Evolutionary conservation across 2,888 invertebrate genomes (phyloP), one percentile per base, ranked within the genome.

Genomic region (Phragmatobia fuliginosa): DNA sequence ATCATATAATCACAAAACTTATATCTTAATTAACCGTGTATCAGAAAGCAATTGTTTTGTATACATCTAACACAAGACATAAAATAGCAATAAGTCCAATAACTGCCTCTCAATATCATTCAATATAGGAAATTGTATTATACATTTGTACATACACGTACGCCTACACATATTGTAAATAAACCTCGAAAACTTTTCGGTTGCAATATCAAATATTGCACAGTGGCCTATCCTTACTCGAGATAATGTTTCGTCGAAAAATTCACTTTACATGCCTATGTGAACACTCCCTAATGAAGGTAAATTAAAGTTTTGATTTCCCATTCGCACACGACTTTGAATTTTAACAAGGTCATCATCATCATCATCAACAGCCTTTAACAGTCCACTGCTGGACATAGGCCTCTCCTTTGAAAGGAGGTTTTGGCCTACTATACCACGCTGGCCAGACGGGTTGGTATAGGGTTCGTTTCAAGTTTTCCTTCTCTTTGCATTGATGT

Each of bases 51-150:
- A 73, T 71, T 67, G 61, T 64, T 67, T 69, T 71, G 68, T 66
- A 63, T 31, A 68, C 63, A 56, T 32, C 66, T 56, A 67, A 72
- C 64, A 62, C 67, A 65, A 62, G 49, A 41, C 62, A 58, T 56
- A 56, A 56, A 69, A 38, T 67, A 72, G 70, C 70, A 81, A 85
- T 85, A 82, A 77, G 87, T 86, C 86, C 82, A 66, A 87, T 88
- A 80, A 83, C 87, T 69, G 76, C 63, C 25, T 14, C 1, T 56
- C 28, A 56, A 56, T 56, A 56, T 25, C 11, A 49, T 49, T 10
- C 6, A 3, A 41, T 21, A 14, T 28, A 14, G 5, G 14, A 56
- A 5, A 56, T 28, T n/a, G n/a, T n/a, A n/a, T n/a, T n/a, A n/a
- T n/a, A n/a, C n/a, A 21, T 52, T 52, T 52, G 28, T 28, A 28